Evolutionary conservation across 2,888 invertebrate species (phyloP).

Genomic region (Agrotis clavis): DNA sequence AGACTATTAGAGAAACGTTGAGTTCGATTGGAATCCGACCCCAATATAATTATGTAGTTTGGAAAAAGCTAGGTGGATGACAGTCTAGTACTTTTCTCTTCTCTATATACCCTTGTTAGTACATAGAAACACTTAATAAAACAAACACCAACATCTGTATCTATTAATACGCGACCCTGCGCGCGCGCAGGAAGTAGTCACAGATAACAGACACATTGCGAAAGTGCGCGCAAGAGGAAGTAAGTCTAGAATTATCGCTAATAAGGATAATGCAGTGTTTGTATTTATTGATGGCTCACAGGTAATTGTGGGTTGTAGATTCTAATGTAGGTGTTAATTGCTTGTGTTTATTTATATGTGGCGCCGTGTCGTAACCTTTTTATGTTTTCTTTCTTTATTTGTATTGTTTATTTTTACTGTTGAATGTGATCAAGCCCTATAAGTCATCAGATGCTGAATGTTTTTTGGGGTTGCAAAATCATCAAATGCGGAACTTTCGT

Average conservation of each 20-base stretch:
- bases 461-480: too few species aligned
- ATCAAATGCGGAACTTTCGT: too few species aligned
- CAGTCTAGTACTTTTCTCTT: not conserved
- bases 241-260: slow-evolving; percentile 47
- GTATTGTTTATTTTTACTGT: too few species aligned
- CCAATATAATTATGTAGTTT: too few species aligned
- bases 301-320: slow-evolving; percentile 2
- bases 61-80: not conserved
- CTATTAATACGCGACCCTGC: slow-evolving; percentile 60
- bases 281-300: slow-evolving; percentile 46
- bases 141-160: slow-evolving; percentile 54
- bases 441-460: too few species aligned
- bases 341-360: not conserved
- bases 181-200: slow-evolving; percentile 50
- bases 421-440: too few species aligned
- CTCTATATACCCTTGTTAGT: slow-evolving; percentile 39
- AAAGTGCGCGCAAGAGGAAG: slow-evolving; percentile 56
- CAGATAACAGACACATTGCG: slow-evolving; percentile 58
- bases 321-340: slow-evolving; percentile 20
- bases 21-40: too few species aligned
- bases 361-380: not conserved
- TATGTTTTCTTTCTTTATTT: not conserved
- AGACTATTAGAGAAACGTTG: too few species aligned
- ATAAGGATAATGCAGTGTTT: slow-evolving; percentile 47
- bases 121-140: slow-evolving; percentile 53